phyloP scores from a whole-genome alignment of 2,797 vertebrate species.

The Neomorphus geoffroyi region DNA sequence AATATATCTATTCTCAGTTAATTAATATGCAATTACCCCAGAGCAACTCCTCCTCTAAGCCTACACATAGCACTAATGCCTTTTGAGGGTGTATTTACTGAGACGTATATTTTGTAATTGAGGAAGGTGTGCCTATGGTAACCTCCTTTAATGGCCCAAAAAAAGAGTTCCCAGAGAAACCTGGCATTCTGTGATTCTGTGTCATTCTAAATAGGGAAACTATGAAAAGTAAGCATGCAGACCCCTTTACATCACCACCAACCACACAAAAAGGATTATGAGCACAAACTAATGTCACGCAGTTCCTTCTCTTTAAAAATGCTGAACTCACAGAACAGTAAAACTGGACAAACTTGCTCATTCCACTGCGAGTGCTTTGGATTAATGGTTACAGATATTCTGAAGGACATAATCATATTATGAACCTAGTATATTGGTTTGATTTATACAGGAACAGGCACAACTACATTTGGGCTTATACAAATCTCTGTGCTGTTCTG shows the following conservation, averaged over 20 bases:
- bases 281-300: not conserved
- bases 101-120: not conserved
- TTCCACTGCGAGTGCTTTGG: not conserved
- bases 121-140: not conserved
- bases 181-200: no score
- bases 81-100: not conserved
- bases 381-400: not conserved
- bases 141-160: not conserved
- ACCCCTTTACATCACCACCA: not conserved
- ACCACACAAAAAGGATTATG: not conserved
- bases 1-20: not conserved
- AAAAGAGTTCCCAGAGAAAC: not conserved
- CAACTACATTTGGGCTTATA: no score
- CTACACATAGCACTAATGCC: not conserved
- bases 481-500: no score
- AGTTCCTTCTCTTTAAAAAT: not conserved
- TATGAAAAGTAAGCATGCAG: not conserved
- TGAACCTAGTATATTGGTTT: no score
- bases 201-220: no score
- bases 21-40: not conserved
- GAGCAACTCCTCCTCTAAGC: not conserved
- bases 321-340: not conserved
- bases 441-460: no score
- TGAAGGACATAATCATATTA: no score
- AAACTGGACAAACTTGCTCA: not conserved